Evolutionary conservation across 2,113 vertebrate genomes (phyloP).

Genomic region (Carettochelys insculpta): DNA sequence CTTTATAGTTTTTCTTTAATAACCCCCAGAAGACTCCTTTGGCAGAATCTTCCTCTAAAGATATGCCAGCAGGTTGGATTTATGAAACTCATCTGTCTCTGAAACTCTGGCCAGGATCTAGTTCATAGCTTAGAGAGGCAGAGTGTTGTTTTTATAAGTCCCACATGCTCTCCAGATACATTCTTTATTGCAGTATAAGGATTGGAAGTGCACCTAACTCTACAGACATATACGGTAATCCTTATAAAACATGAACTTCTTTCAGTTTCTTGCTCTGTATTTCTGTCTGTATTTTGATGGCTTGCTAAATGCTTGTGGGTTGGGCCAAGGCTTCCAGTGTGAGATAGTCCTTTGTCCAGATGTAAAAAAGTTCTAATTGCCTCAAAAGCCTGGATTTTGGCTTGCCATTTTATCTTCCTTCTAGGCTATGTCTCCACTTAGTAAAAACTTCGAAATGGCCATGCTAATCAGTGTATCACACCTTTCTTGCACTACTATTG

Average conservation of each 20-base stretch:
- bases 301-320: neutral
- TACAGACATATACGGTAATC: neutral
- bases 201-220: neutral
- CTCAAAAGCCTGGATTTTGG: neutral
- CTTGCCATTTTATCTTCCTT: constrained; percentile 5
- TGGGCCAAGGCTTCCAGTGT: neutral
- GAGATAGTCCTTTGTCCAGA: neutral
- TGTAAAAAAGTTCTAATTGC: neutral
- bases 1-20: neutral
- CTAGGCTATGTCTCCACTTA: too few species aligned
- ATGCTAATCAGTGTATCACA: neutral
- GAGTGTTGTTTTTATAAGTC: neutral
- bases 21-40: neutral
- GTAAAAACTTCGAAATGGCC: too few species aligned
- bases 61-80: neutral
- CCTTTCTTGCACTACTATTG: neutral
- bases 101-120: neutral
- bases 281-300: neutral
- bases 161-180: neutral
- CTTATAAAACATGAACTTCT: neutral
- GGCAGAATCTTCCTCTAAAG: constrained; percentile 16
- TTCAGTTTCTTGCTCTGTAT: neutral
- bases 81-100: neutral
- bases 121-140: neutral
- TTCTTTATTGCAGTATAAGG: neutral